A percentile compares a stretch with the other conserved stretches of the same genome.
Evolutionary conservation across 2,797 vertebrate genomes (phyloP).

Genomic region (Eupleurogrammus muticus): DNA sequence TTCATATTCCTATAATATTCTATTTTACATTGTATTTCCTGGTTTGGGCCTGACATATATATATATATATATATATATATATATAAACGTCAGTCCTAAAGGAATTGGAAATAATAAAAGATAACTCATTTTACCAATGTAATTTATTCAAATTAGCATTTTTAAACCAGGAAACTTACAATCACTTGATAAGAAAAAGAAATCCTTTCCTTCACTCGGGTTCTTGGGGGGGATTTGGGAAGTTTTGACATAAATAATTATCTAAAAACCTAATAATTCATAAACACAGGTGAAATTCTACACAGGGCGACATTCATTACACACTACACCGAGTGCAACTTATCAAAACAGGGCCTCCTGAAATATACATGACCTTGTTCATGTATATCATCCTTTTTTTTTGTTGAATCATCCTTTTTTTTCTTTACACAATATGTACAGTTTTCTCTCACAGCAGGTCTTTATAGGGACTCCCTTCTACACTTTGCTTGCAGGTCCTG

Average conservation of each 20-base stretch:
- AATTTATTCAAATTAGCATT: slow-evolving; percentile 87
- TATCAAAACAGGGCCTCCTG: slow-evolving; percentile 89
- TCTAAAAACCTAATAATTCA: slow-evolving; percentile 95
- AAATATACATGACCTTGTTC: slow-evolving; percentile 96
- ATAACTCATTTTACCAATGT: slow-evolving; percentile 76
- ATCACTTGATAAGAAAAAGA: slow-evolving; percentile 92
- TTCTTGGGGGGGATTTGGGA: slow-evolving; percentile 83
- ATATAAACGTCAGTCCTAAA: slow-evolving; percentile 55
- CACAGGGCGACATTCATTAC: slow-evolving; percentile 96
- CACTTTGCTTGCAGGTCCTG: slow-evolving; percentile 60
- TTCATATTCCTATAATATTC: slow-evolving; percentile 78
- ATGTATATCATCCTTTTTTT: slow-evolving; percentile 85
- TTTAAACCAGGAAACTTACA: slow-evolving; percentile 89
- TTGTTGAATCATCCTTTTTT: slow-evolving; percentile 36
- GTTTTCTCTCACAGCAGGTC: slow-evolving; percentile 90
- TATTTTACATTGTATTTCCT: slow-evolving; percentile 72
- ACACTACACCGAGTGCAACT: slow-evolving; percentile 98
- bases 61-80: no score
- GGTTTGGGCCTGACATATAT: slow-evolving; percentile 44
- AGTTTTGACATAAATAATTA: slow-evolving; percentile 97
- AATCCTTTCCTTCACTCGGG: slow-evolving; percentile 84
- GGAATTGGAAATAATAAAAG: slow-evolving; percentile 74
- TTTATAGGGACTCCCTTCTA: slow-evolving; percentile 68
- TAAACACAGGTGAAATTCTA: slow-evolving; percentile 94
- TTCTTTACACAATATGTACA: slow-evolving; percentile 93